A percentile compares a stretch with the other conserved stretches of the same genome.
phyloP scores from a whole-genome alignment of 92 coral and sea anemone species.

The Actinernus sp. region DNA sequence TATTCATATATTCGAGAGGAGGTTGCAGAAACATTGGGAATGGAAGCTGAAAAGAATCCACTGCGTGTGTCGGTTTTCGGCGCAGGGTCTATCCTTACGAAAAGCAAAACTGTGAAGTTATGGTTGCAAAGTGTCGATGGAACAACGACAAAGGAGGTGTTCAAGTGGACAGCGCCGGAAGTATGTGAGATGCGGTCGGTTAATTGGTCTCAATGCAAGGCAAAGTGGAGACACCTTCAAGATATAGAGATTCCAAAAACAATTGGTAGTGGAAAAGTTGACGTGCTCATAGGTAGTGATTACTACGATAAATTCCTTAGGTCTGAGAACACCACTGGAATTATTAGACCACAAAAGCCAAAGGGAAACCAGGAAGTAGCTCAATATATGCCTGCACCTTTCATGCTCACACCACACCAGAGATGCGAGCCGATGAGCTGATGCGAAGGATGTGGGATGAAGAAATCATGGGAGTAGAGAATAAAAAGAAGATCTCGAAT shows the following conservation, averaged over 20 bases:
- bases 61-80: conserved; percentile 19
- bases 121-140: not conserved
- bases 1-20: conserved; percentile 32
- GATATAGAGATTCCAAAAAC: conserved; percentile 27
- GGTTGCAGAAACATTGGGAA: conserved; percentile 20
- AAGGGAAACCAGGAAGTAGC: too few relatives aligned
- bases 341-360: too few relatives aligned
- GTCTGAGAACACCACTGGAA: too few relatives aligned
- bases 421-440: conserved; percentile 24
- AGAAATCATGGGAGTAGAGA: conserved; percentile 3
- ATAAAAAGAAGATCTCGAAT: conserved; percentile 2
- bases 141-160: conserved; percentile 1
- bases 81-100: conserved; percentile 5
- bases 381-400: too few relatives aligned
- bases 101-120: conserved; percentile 5
- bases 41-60: conserved; percentile 12
- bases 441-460: conserved; percentile 46
- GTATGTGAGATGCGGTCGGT: conserved; percentile 34
- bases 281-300: conserved; percentile 40
- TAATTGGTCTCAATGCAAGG: conserved; percentile 6
- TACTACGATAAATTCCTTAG: conserved; percentile 22
- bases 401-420: conserved; percentile 24
- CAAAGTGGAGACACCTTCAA: conserved; percentile 33
- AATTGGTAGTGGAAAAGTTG: conserved; percentile 15
- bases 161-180: conserved; percentile 16